Evolutionary conservation across 2,113 vertebrate species (phyloP).

Genomic region (Ptilorrhoa leucosticta): DNA sequence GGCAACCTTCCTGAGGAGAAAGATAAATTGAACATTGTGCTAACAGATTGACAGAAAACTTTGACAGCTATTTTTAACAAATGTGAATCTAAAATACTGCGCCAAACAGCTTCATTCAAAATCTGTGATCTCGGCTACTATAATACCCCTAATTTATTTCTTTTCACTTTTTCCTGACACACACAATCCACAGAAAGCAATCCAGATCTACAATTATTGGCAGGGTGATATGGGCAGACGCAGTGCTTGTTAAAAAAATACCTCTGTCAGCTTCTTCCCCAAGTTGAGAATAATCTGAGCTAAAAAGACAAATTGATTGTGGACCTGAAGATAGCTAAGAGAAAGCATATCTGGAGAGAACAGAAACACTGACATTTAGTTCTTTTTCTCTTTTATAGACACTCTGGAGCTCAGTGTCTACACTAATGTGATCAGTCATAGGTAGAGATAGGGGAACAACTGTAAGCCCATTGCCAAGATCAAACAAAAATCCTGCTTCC

Average conservation of each 20-base stretch:
- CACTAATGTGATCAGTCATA: not conserved
- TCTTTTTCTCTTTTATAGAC: not conserved
- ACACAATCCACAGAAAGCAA: not conserved
- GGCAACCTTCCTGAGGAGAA: constrained; percentile 14
- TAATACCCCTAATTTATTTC: constrained; percentile 23
- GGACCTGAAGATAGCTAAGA: not conserved
- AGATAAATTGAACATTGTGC: constrained; percentile 25
- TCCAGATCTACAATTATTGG: not conserved
- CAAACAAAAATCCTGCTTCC: not conserved
- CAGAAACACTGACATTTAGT: not conserved
- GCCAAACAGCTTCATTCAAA: constrained; percentile 6
- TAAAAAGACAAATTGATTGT: not conserved
- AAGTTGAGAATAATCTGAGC: not conserved
- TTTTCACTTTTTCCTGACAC: constrained; percentile 7
- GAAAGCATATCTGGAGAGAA: not conserved
- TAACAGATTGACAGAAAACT: not conserved
- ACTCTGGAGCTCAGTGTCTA: not conserved
- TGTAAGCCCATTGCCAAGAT: not conserved
- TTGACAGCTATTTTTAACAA: constrained; percentile 23
- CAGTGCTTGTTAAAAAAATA: not conserved
- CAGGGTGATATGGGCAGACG: not conserved
- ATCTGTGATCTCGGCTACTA: not conserved
- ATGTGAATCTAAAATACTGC: not conserved
- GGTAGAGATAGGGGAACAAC: not conserved
- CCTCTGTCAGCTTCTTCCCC: not conserved